Evolutionary conservation across 2,113 vertebrate genomes (phyloP).

Genomic region (Tursiops truncatus): DNA sequence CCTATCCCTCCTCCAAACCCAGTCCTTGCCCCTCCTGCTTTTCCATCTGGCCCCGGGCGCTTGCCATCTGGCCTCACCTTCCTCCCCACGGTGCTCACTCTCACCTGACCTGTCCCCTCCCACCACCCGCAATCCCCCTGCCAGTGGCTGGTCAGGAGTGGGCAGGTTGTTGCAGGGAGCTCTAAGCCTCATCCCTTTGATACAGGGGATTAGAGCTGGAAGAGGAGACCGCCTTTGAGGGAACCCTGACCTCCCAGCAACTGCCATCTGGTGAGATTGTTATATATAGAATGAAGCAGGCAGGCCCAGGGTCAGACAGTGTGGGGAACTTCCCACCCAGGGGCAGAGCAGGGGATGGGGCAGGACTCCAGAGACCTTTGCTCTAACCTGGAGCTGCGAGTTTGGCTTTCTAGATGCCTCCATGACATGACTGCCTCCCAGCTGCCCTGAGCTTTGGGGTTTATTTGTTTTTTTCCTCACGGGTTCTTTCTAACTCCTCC

Average conservation of each 20-base stretch:
- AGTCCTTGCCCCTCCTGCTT: not conserved
- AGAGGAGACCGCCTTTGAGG: slow-evolving; percentile 67
- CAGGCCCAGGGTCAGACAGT: not conserved
- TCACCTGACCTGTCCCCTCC: slow-evolving; percentile 5
- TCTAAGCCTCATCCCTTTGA: slow-evolving; percentile 73
- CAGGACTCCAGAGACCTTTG: not conserved
- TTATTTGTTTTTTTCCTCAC: not conserved
- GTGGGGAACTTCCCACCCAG: slow-evolving; percentile 8
- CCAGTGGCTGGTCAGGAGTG: not conserved
- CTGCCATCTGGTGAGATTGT: slow-evolving; percentile 77
- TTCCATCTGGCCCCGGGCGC: slow-evolving; percentile 41
- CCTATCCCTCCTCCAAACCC: not conserved
- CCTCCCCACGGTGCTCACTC: not conserved
- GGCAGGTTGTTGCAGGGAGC: not conserved
- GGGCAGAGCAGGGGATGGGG: not conserved
- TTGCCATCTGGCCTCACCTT: slow-evolving; percentile 69
- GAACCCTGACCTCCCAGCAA: slow-evolving; percentile 56
- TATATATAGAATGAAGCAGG: slow-evolving; percentile 66
- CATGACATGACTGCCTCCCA: not conserved
- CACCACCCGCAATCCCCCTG: not conserved
- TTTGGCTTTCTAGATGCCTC: not conserved
- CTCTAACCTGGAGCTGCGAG: not conserved
- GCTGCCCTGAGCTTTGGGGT: not conserved
- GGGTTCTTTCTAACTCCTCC: not conserved
- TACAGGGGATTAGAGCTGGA: slow-evolving; percentile 77